Evolutionary conservation across 2,888 invertebrate species (phyloP).

Genomic region (Amiota communis): DNA sequence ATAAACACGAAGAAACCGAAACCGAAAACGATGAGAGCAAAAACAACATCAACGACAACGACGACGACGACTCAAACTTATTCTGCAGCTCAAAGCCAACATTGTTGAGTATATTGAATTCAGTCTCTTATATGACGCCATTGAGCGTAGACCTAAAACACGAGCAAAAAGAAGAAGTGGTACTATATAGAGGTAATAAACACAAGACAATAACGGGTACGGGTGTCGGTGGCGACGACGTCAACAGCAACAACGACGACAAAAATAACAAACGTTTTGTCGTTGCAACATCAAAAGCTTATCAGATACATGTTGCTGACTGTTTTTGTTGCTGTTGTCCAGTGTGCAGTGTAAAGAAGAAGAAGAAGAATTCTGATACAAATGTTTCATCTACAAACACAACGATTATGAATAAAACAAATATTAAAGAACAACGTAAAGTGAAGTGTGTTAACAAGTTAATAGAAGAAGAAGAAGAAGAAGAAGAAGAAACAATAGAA

Average conservation of each 20-base stretch:
- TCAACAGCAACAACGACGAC: neutral
- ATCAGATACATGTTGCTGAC: neutral
- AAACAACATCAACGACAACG: neutral
- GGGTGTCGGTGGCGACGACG: neutral
- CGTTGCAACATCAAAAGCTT: neutral
- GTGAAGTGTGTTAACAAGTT: neutral
- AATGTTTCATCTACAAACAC: neutral
- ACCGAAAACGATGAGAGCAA: neutral
- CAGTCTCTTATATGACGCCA: slow-evolving; percentile 18
- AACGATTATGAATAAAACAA: slow-evolving; percentile 9
- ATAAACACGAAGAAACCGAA: neutral
- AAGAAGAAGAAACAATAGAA: neutral
- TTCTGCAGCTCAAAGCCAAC: slow-evolving; percentile 3
- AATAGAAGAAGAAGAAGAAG: no score
- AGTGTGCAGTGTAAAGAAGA: no score
- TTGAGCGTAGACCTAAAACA: neutral
- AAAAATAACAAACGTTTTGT: neutral
- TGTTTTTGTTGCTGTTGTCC: neutral
- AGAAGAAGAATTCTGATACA: no score
- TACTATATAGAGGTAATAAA: neutral
- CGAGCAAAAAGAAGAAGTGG: neutral
- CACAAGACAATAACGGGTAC: neutral
- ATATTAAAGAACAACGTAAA: neutral
- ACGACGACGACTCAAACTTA: slow-evolving; percentile 7
- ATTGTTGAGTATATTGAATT: neutral